Evolutionary conservation across 2,888 invertebrate genomes (phyloP).

Genomic region (Melieria omissa): DNA sequence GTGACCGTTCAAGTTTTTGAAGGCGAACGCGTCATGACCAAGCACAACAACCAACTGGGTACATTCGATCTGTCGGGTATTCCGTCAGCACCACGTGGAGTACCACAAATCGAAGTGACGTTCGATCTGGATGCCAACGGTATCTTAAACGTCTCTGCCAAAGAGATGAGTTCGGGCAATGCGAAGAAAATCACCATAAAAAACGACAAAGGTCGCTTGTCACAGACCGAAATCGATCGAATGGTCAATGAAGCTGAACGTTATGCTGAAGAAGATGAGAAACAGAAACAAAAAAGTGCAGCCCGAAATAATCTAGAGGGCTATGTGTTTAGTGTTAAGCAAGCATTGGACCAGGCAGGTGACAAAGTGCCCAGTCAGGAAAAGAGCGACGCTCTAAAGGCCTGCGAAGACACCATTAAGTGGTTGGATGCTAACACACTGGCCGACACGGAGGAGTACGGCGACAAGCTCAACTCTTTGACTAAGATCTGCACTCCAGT

Average conservation of each 20-base stretch:
- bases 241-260: constrained; percentile 81
- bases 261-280: constrained; percentile 79
- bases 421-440: constrained; percentile 81
- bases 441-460: constrained; percentile 80
- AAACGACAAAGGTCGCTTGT: constrained; percentile 84
- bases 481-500: constrained; percentile 61
- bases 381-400: constrained; percentile 74
- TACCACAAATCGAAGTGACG: constrained; percentile 87
- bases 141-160: constrained; percentile 89
- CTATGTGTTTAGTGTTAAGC: constrained; percentile 76
- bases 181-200: constrained; percentile 83
- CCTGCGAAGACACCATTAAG: constrained; percentile 73
- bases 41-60: constrained; percentile 92
- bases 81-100: constrained; percentile 92
- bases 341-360: constrained; percentile 72
- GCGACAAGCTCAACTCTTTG: constrained; percentile 64
- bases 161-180: constrained; percentile 75
- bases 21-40: constrained; percentile 89
- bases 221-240: constrained; percentile 83
- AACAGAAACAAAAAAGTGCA: constrained; percentile 74
- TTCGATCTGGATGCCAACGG: constrained; percentile 91
- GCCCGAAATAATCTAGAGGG: constrained; percentile 74
- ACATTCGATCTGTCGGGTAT: constrained; percentile 96
- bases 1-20: constrained; percentile 81
- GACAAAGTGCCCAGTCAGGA: constrained; percentile 73